These are phyloP conservation scores for Danio jaintianensis DNA, from an alignment of 2,797 vertebrate species.

Conservation along the genomic window DNA sequence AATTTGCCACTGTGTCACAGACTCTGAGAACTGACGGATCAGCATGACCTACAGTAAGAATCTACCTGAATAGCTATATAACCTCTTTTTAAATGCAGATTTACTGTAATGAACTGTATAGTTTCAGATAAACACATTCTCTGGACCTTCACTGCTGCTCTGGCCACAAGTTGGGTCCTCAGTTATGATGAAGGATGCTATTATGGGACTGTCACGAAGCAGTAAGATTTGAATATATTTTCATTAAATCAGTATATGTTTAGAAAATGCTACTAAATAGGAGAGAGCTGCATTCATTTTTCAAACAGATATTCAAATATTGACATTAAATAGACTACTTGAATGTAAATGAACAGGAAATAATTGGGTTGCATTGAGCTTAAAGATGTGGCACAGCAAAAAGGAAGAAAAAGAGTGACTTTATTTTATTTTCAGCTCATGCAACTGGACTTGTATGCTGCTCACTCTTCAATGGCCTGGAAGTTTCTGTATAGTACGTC, in stretches of 20 bases:
- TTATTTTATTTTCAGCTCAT: conserved; percentile 57
- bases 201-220: background rate
- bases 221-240: conserved; percentile 42
- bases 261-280: background rate
- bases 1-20: background rate
- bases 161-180: conserved; percentile 48
- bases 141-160: conserved; percentile 30
- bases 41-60: conserved; percentile 50
- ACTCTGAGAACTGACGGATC: background rate
- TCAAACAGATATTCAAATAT: background rate
- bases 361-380: background rate
- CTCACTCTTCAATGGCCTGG: conserved; percentile 81
- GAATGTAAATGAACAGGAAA: background rate
- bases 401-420: background rate
- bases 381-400: background rate
- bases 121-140: conserved; percentile 45
- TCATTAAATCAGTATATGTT: background rate
- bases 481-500: conserved; percentile 78
- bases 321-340: background rate
- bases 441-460: conserved; percentile 75
- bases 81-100: background rate
- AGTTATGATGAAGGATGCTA: conserved; percentile 17
- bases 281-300: background rate
- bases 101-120: background rate
- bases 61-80: background rate